Conservation (phyloP, 2,113 vertebrate genomes). For the Poeciliopsis retropinna region DNA sequence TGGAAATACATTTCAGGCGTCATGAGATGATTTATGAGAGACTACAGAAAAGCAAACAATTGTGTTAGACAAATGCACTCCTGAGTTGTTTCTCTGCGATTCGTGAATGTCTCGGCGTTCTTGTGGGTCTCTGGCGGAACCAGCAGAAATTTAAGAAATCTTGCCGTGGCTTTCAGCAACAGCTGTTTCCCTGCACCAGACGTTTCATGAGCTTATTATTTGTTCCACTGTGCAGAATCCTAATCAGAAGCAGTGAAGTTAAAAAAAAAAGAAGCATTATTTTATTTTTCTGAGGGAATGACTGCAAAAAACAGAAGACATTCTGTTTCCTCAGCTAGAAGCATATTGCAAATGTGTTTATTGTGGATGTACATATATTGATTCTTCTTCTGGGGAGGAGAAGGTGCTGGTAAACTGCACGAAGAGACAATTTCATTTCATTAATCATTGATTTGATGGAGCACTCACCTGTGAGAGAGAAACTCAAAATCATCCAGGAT, state of each 20-base stretch:
- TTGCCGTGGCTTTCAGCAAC: background rate
- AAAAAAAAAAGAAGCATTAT: background rate
- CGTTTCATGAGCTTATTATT: background rate
- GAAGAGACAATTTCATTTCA: background rate
- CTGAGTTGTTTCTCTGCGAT: background rate
- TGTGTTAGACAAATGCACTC: background rate
- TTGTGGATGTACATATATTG: constrained; percentile 4
- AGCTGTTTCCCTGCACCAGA: background rate
- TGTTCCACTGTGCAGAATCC: background rate
- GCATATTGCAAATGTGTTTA: background rate
- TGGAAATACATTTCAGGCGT: constrained; percentile 3
- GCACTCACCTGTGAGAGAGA: background rate
- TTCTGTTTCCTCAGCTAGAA: background rate
- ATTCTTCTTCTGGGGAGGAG: background rate
- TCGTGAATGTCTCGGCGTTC: background rate
- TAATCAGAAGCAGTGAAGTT: background rate
- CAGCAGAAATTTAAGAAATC: background rate
- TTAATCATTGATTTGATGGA: background rate
- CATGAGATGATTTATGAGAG: background rate
- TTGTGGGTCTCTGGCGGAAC: background rate
- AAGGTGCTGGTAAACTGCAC: background rate
- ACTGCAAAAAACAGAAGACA: background rate
- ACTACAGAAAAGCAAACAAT: background rate
- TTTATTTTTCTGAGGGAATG: background rate
- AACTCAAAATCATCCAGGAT: too few species aligned